These are phyloP conservation scores for Caenorhabditis inopinata DNA, from an alignment of 1,140 invertebrate genomes.

Conservation along the genomic window DNA sequence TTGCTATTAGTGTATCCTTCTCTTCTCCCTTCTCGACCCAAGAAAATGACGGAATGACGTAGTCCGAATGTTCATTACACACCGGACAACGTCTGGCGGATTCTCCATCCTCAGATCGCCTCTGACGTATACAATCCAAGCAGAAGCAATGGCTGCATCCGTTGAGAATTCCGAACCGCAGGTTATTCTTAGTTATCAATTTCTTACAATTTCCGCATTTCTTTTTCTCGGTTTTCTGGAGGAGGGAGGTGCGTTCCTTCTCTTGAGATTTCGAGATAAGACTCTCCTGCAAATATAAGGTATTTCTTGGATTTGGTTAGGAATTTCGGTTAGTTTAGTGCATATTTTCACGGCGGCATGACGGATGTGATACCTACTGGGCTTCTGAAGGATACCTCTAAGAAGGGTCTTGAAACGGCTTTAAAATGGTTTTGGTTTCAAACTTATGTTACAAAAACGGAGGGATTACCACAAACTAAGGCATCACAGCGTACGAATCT, in stretches of 20 bases:
- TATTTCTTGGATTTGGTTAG: too few species aligned
- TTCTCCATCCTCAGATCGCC: slow-evolving; percentile 77
- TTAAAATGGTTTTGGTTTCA: too few species aligned
- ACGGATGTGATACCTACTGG: too few species aligned
- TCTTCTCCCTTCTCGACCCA: slow-evolving; percentile 85
- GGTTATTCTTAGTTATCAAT: slow-evolving; percentile 75
- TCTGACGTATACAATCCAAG: slow-evolving; percentile 81
- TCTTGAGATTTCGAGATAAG: slow-evolving; percentile 70
- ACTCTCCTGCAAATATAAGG: neutral
- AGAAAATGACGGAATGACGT: slow-evolving; percentile 81
- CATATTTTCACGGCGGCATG: too few species aligned
- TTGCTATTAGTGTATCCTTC: slow-evolving; percentile 79
- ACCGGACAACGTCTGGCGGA: slow-evolving; percentile 78
- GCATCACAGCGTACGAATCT: too few species aligned
- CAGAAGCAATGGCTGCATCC: slow-evolving; percentile 87
- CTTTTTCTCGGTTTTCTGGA: slow-evolving; percentile 79
- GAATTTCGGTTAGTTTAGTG: neutral
- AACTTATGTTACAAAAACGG: too few species aligned
- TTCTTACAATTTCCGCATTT: slow-evolving; percentile 87
- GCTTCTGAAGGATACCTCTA: too few species aligned
- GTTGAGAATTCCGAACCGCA: slow-evolving; percentile 82
- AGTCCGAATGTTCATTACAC: slow-evolving; percentile 80
- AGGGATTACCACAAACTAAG: too few species aligned
- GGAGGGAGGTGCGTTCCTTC: slow-evolving; percentile 84
- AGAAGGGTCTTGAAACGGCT: too few species aligned